Evolutionary conservation across 2,888 invertebrate species (phyloP).

Genomic region (Lamproptera curius): DNA sequence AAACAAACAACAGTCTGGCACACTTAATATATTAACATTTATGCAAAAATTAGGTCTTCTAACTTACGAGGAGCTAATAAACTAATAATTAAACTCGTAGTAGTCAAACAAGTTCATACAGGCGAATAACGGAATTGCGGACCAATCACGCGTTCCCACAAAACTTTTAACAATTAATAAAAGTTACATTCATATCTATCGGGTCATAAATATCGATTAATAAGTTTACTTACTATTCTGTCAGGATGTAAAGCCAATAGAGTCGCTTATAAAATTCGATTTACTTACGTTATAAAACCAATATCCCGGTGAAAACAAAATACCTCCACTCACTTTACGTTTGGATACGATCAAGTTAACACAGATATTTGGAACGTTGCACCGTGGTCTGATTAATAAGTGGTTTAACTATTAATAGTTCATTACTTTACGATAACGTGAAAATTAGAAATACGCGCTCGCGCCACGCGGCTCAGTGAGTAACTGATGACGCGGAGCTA

Average conservation of each 20-base stretch:
- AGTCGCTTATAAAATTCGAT: conserved; percentile 21
- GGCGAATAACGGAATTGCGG: conserved; percentile 59
- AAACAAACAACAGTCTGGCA: conserved; percentile 16
- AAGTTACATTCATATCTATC: conserved; percentile 23
- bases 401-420: conserved; percentile 39
- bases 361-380: conserved; percentile 39
- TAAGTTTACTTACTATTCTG: neutral
- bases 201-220: neutral
- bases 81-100: conserved; percentile 30
- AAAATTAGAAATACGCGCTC: conserved; percentile 32
- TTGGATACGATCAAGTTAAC: conserved; percentile 29
- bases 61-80: conserved; percentile 24
- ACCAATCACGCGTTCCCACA: conserved; percentile 50
- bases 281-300: conserved; percentile 44
- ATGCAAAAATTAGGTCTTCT: conserved; percentile 5
- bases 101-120: conserved; percentile 59
- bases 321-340: conserved; percentile 34
- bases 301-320: conserved; percentile 36
- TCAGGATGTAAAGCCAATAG: conserved; percentile 3
- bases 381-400: conserved; percentile 33
- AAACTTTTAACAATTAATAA: conserved; percentile 28
- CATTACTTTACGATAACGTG: conserved; percentile 34
- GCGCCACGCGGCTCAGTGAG: conserved; percentile 35
- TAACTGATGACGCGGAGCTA: conserved; percentile 51
- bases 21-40: conserved; percentile 8